These are phyloP conservation scores for Dendrocopos noguchii DNA, from an alignment of 2,113 vertebrate species.

Conservation along the genomic window DNA sequence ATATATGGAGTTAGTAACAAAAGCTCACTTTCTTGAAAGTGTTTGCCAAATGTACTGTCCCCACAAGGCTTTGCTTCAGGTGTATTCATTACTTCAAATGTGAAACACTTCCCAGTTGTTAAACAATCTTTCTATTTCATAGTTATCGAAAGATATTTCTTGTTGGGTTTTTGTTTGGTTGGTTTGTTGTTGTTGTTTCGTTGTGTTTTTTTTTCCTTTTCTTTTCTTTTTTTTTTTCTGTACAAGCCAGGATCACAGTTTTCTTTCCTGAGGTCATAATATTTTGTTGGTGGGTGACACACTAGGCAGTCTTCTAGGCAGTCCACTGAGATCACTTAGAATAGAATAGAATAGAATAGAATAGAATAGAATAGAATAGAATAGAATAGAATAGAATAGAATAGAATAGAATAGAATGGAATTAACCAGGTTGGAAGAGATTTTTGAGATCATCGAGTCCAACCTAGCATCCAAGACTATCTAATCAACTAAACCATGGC, in stretches of 20 bases:
- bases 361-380: too few relatives aligned
- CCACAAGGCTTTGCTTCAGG: background rate
- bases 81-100: background rate
- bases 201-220: too few relatives aligned
- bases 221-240: background rate
- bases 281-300: background rate
- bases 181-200: too few relatives aligned
- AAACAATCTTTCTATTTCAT: background rate
- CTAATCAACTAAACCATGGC: too few relatives aligned
- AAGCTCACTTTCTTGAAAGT: background rate
- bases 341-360: too few relatives aligned
- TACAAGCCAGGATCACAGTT: rapidly evolving
- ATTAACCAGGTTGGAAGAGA: too few relatives aligned
- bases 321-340: background rate
- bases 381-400: too few relatives aligned
- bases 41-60: rapidly evolving
- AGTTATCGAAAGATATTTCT: background rate
- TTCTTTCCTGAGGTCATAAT: background rate
- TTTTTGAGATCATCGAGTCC: too few relatives aligned
- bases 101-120: background rate
- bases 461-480: too few relatives aligned
- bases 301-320: rapidly evolving
- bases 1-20: rapidly evolving
- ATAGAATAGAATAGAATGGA: too few relatives aligned
- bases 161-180: background rate